Evolutionary conservation across 2,888 invertebrate genomes (phyloP).

Genomic region (Elysia crispata): DNA sequence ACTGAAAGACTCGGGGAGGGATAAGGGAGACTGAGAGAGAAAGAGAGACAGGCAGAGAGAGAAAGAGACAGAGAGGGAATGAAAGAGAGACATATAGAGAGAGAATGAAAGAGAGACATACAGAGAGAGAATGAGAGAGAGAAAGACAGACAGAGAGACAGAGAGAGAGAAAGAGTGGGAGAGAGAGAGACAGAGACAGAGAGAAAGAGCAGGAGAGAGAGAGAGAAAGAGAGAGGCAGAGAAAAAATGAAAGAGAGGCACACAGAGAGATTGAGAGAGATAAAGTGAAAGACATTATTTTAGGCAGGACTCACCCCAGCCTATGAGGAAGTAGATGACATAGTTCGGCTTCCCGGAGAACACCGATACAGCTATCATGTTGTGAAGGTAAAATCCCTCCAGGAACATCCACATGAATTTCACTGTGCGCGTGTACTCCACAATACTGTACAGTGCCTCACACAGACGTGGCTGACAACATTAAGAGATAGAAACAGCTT

Average conservation of each 20-base stretch:
- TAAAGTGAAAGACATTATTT: too few relatives aligned
- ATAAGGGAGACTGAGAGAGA: too few relatives aligned
- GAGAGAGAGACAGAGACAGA: too few relatives aligned
- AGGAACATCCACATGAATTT: conserved; percentile 99
- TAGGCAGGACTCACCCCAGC: conserved; percentile 76
- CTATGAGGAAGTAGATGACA: conserved; percentile 73
- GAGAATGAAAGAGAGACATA: too few relatives aligned
- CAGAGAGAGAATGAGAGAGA: too few relatives aligned
- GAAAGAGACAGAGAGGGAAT: too few relatives aligned
- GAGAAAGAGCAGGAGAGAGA: too few relatives aligned
- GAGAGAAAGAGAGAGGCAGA: not conserved
- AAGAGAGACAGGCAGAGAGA: too few relatives aligned
- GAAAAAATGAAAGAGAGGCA: not conserved
- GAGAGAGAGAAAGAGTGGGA: too few relatives aligned
- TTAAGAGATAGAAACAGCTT: conserved; percentile 1
- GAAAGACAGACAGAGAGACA: too few relatives aligned
- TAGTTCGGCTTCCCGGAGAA: conserved; percentile 78
- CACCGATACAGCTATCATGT: conserved; percentile 84
- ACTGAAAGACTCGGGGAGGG: too few relatives aligned
- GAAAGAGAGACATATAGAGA: too few relatives aligned
- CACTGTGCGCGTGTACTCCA: conserved; percentile 92
- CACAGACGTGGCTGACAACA: conserved; percentile 86
- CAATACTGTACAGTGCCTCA: conserved; percentile 86
- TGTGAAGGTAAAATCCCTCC: conserved; percentile 92
- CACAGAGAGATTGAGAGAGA: not conserved